phyloP scores from a whole-genome alignment of 1,140 invertebrate species.

The Nylanderia fulva region DNA sequence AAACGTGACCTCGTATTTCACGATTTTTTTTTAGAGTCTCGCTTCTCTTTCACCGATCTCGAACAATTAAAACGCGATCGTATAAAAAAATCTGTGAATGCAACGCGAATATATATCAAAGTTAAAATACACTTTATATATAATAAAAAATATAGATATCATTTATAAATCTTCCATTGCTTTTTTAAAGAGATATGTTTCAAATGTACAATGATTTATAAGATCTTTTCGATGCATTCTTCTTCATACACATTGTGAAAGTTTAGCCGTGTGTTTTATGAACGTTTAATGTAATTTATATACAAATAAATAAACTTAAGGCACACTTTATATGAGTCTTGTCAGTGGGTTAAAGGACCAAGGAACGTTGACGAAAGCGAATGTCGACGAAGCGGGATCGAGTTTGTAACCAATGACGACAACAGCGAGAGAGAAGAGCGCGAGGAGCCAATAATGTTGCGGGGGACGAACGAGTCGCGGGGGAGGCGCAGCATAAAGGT shows the following conservation, averaged over 20 bases:
- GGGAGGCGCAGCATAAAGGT: slow-evolving; percentile 82
- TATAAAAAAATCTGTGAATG: too few species aligned
- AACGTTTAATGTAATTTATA: background rate
- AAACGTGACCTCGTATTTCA: slow-evolving; percentile 13
- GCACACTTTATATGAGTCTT: background rate
- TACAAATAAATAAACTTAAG: slow-evolving; percentile 5
- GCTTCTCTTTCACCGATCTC: background rate
- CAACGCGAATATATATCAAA: background rate
- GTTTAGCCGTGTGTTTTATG: background rate
- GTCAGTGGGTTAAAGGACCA: slow-evolving; percentile 27
- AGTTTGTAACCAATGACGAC: slow-evolving; percentile 46
- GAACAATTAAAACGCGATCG: background rate
- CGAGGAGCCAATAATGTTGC: slow-evolving; percentile 54
- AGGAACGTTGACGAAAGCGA: slow-evolving; percentile 4
- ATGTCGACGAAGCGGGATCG: slow-evolving; percentile 39
- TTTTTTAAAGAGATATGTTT: too few species aligned
- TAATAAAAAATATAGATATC: too few species aligned
- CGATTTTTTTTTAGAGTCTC: slow-evolving; percentile 31
- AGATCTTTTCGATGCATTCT: too few species aligned
- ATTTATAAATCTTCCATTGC: too few species aligned
- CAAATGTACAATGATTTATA: too few species aligned
- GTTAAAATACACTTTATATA: background rate
- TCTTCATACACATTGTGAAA: background rate
- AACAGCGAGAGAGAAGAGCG: slow-evolving; percentile 59
- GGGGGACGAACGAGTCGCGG: slow-evolving; percentile 72